Evolutionary conservation across 2,113 vertebrate species (phyloP).

Genomic region (Sinocyclocheilus anshuiensis): DNA sequence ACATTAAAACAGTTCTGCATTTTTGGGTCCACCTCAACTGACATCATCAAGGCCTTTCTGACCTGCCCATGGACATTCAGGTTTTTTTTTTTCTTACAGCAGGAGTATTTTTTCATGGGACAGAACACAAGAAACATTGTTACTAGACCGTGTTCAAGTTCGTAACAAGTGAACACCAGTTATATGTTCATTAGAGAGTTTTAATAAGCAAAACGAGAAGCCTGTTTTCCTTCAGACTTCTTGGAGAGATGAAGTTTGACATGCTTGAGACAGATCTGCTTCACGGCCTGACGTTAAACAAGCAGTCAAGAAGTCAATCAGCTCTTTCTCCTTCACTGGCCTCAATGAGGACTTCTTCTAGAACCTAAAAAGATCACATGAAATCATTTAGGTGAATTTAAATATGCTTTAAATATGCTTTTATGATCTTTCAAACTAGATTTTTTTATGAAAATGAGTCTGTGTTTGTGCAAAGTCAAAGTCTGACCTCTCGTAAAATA

Average conservation of each 20-base stretch:
- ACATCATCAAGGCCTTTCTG: not conserved
- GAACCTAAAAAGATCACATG: slow-evolving; percentile 1
- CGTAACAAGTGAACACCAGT: not conserved
- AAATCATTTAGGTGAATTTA: not conserved
- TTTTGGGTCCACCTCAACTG: not conserved
- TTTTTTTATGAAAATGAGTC: not conserved
- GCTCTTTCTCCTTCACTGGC: slow-evolving; percentile 2
- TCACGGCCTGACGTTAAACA: slow-evolving; percentile 11
- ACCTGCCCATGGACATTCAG: slow-evolving; percentile 15
- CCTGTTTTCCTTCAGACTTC: slow-evolving; percentile 39
- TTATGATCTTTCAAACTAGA: not conserved
- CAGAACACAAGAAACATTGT: slow-evolving; percentile 4
- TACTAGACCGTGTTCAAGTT: not conserved
- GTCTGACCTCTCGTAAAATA: no score
- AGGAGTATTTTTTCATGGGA: not conserved
- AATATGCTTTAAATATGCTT: slow-evolving; percentile 3
- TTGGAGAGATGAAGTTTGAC: slow-evolving; percentile 39
- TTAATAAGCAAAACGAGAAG: slow-evolving; percentile 27
- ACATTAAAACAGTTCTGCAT: slow-evolving; percentile 29
- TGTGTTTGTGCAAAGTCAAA: not conserved
- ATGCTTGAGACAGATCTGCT: slow-evolving; percentile 44
- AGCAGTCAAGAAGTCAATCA: slow-evolving; percentile 39
- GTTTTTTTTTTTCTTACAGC: not conserved
- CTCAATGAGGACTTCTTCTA: slow-evolving; percentile 4
- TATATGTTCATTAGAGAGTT: slow-evolving; percentile 11